A percentile compares a stretch with the other conserved stretches of the same genome.
Evolutionary conservation across 1,140 invertebrate species (phyloP).

Genomic region (Zaprionus ornatus): DNA sequence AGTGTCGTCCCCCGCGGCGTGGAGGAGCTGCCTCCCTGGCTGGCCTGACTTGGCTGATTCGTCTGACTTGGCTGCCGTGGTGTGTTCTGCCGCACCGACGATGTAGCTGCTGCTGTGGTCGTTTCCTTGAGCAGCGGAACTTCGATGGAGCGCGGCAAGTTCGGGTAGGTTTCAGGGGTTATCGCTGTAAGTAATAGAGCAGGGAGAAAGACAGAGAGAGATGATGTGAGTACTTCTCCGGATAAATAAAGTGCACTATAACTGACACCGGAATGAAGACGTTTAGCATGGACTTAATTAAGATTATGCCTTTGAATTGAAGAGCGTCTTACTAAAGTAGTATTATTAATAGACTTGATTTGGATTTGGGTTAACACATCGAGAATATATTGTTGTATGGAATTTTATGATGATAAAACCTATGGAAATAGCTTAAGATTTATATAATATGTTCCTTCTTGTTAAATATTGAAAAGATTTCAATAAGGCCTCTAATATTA

Average conservation of each 20-base stretch:
- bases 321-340: neutral
- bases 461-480: no score
- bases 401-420: no score
- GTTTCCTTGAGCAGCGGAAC: slow-evolving; percentile 58
- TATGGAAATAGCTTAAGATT: no score
- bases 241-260: neutral
- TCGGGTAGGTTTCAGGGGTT: slow-evolving; percentile 72
- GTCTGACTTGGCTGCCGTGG: slow-evolving; percentile 7
- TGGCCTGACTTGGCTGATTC: slow-evolving; percentile 1
- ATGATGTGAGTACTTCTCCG: neutral
- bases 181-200: slow-evolving; percentile 56
- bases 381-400: no score
- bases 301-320: neutral
- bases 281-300: neutral
- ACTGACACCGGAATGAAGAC: neutral
- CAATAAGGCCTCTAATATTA: no score
- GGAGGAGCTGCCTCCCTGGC: neutral
- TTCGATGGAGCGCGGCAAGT: slow-evolving; percentile 79
- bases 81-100: neutral
- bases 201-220: neutral
- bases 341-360: no score
- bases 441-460: no score
- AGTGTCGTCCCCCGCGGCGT: neutral
- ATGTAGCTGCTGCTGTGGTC: neutral
- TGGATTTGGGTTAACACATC: no score